Evolutionary conservation across 2,113 vertebrate genomes (phyloP).

Genomic region (Crotophaga sulcirostris): DNA sequence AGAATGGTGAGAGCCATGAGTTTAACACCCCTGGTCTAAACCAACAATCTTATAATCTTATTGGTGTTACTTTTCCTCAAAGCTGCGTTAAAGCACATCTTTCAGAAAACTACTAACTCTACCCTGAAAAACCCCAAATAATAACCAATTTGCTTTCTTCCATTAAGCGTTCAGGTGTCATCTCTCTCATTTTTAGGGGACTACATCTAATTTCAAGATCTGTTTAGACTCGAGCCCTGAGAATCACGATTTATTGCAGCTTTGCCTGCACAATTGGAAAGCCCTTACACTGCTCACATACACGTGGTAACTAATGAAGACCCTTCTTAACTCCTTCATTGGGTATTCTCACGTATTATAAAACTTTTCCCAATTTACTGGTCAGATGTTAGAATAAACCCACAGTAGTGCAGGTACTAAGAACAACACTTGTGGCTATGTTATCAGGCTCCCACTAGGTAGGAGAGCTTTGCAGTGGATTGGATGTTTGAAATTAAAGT

Average conservation of each 20-base stretch:
- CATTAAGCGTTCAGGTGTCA: background rate
- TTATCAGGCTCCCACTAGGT: background rate
- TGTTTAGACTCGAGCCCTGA: fast-evolving
- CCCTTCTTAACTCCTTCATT: background rate
- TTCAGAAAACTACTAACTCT: background rate
- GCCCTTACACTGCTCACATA: background rate
- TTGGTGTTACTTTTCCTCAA: background rate
- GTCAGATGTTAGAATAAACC: background rate
- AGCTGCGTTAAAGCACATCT: background rate
- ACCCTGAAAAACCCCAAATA: background rate
- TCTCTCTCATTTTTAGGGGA: background rate
- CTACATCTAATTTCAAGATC: background rate
- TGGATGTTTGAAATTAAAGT: background rate
- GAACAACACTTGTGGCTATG: background rate
- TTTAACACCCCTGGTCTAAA: background rate
- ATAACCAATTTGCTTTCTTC: background rate
- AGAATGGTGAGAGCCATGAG: too few species aligned
- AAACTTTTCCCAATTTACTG: background rate
- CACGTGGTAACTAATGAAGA: background rate
- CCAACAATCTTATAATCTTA: background rate
- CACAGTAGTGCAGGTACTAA: background rate
- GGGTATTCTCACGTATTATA: background rate
- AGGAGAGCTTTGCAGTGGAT: background rate
- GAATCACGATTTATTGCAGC: background rate
- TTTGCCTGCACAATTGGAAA: background rate